Conservation (phyloP, 2,888 invertebrate genomes). For the Didymodactylos carnosus region DNA sequence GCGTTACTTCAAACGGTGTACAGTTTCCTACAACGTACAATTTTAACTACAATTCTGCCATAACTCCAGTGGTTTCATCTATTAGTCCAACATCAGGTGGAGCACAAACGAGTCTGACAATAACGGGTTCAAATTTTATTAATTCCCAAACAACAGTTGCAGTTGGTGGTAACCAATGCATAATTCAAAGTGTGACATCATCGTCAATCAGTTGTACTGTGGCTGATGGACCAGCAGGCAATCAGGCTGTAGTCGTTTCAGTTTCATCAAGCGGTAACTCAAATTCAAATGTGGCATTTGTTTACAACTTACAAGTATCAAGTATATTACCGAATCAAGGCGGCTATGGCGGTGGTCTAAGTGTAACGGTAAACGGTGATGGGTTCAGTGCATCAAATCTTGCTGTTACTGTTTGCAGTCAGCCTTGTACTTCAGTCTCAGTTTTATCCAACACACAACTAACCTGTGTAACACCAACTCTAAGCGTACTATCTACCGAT, state of each 20-base stretch:
- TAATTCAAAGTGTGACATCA: background rate
- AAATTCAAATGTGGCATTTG: background rate
- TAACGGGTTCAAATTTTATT: background rate
- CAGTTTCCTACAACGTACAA: background rate
- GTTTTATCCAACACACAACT: background rate
- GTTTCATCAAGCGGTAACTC: background rate
- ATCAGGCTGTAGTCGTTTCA: background rate
- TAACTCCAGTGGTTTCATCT: background rate
- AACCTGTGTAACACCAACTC: background rate
- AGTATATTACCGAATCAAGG: background rate
- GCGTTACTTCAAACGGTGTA: background rate
- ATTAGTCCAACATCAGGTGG: background rate
- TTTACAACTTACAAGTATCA: background rate
- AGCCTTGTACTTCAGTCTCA: background rate
- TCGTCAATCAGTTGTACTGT: slow-evolving; percentile 1
- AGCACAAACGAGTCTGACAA: background rate
- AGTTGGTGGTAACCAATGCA: background rate
- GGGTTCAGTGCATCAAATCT: background rate
- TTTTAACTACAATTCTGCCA: background rate
- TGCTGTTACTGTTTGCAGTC: background rate
- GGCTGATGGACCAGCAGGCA: background rate
- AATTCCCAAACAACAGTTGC: background rate
- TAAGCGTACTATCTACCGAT: background rate
- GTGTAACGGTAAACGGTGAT: background rate
- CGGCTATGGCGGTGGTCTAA: background rate